Evolutionary conservation across 2,113 vertebrate species (phyloP).

Genomic region (Spheniscus mendiculus): DNA sequence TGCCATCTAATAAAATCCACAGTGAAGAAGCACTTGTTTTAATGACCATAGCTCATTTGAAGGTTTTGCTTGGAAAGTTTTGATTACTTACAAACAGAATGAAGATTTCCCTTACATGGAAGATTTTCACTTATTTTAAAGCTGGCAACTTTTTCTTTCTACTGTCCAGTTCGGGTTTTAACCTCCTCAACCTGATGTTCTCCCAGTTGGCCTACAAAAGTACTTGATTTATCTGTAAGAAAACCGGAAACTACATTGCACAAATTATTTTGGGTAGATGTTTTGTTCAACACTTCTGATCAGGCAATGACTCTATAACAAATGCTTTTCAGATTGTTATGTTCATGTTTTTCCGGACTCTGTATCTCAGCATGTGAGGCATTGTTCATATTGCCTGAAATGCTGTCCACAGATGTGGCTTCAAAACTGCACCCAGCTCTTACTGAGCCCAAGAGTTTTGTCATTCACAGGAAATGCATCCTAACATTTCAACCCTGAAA

Average conservation of each 20-base stretch:
- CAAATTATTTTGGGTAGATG: neutral
- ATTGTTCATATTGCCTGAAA: neutral
- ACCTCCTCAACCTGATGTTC: neutral
- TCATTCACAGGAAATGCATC: conserved; percentile 27
- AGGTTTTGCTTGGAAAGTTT: neutral
- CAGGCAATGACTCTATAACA: neutral
- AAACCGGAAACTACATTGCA: neutral
- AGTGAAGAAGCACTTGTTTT: neutral
- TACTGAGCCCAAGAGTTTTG: neutral
- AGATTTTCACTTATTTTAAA: neutral
- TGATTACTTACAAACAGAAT: neutral
- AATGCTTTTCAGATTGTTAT: neutral
- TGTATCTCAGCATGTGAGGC: neutral
- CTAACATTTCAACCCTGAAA: conserved; percentile 20
- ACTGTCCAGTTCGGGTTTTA: neutral
- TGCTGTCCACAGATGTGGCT: neutral
- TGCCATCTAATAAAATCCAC: neutral
- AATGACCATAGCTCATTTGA: neutral
- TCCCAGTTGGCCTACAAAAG: neutral
- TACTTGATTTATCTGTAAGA: neutral
- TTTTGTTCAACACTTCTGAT: neutral
- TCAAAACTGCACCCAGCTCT: neutral
- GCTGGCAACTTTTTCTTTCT: neutral
- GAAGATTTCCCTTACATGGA: neutral
- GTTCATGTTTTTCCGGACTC: neutral